phyloP scores from a whole-genome alignment of 2,888 invertebrate genomes.

The Physocephala rufipes region DNA sequence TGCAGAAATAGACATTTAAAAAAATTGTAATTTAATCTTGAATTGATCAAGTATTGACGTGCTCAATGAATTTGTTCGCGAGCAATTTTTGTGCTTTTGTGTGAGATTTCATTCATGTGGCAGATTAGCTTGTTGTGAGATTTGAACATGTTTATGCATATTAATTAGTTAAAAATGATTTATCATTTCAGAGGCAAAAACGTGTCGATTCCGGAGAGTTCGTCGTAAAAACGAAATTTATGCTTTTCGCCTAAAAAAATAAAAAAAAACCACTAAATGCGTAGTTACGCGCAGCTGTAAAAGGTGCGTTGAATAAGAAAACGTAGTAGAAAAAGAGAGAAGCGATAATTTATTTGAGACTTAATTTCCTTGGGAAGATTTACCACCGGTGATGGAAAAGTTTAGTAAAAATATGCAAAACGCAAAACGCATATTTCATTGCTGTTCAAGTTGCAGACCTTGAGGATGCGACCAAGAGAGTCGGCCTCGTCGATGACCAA shows the following conservation, averaged over 20 bases:
- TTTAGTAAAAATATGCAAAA: too few relatives aligned
- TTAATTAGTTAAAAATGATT: conserved; percentile 17
- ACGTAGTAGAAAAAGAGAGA: too few relatives aligned
- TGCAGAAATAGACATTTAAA: too few relatives aligned
- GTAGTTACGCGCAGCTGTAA: not conserved
- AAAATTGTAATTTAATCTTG: not conserved
- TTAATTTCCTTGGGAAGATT: not conserved
- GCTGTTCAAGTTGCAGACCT: too few relatives aligned
- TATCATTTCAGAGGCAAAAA: not conserved
- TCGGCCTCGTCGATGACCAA: too few relatives aligned
- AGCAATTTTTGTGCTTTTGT: not conserved
- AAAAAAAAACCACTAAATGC: too few relatives aligned
- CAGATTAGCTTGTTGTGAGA: not conserved
- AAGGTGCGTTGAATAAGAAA: not conserved
- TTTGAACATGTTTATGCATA: conserved; percentile 22
- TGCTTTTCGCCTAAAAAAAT: not conserved
- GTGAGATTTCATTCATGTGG: not conserved
- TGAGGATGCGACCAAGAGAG: too few relatives aligned
- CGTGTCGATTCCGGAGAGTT: not conserved
- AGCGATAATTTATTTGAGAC: not conserved
- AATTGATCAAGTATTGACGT: conserved; percentile 30
- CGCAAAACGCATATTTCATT: too few relatives aligned
- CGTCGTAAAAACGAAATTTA: too few relatives aligned
- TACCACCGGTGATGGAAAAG: too few relatives aligned
- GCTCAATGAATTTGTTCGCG: conserved; percentile 2